phyloP scores from a whole-genome alignment of 2,113 vertebrate species.

The Sebastes fasciatus region DNA sequence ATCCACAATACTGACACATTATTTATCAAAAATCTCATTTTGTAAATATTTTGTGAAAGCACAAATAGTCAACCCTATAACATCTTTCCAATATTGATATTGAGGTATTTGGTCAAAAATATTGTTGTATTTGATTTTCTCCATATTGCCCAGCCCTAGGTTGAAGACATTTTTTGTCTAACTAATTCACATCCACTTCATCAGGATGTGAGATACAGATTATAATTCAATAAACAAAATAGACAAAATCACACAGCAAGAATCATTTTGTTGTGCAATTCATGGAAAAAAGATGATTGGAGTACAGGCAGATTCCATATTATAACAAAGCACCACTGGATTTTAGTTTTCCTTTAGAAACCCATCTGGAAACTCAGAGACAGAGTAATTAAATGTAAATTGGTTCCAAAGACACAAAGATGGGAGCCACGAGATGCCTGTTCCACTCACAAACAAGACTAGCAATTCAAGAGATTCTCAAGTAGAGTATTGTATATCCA shows the following conservation, averaged over 20 bases:
- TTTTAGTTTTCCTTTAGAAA: constrained; percentile 25
- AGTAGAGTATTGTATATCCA: background rate
- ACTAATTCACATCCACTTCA: background rate
- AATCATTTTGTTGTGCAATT: background rate
- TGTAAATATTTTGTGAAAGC: no score
- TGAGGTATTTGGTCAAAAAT: no score
- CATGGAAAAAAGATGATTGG: constrained; percentile 3
- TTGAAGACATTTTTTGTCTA: background rate
- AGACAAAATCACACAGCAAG: constrained; percentile 9
- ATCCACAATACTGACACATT: no score
- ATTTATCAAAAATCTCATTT: no score
- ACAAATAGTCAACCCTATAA: no score
- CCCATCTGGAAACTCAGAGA: constrained; percentile 30
- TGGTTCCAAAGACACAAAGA: background rate
- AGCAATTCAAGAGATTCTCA: constrained; percentile 6
- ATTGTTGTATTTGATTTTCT: no score
- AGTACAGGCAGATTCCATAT: background rate
- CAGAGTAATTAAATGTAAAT: constrained; percentile 11
- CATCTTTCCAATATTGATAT: no score
- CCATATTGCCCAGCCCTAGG: no score
- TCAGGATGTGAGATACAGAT: background rate
- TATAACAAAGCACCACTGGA: constrained; percentile 10
- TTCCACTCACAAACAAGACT: constrained; percentile 8
- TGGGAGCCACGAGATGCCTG: background rate
- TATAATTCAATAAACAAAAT: background rate